phyloP scores from a whole-genome alignment of 1,140 invertebrate species.

The Trichomalopsis sarcophagae region DNA sequence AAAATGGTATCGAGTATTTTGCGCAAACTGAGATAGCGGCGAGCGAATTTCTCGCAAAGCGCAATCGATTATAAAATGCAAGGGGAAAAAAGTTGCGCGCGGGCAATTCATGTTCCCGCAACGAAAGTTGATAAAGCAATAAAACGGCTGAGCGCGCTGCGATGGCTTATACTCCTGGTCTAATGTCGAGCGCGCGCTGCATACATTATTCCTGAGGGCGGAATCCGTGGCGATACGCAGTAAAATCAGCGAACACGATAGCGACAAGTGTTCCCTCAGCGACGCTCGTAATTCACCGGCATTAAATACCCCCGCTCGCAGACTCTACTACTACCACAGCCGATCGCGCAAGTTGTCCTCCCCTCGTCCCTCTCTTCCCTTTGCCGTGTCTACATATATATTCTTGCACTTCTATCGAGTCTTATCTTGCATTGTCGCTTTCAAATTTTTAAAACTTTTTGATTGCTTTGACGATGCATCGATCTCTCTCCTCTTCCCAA shows the following conservation, averaged over 20 bases:
- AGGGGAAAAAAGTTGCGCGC: not conserved
- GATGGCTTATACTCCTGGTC: not conserved
- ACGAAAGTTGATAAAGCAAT: conserved; percentile 38
- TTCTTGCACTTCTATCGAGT: not conserved
- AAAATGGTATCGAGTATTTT: not conserved
- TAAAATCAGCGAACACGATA: conserved; percentile 42
- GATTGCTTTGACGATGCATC: too few species aligned
- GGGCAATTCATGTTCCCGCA: not conserved
- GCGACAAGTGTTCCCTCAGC: conserved; percentile 41
- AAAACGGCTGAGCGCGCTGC: not conserved
- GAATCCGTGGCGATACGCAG: conserved; percentile 16
- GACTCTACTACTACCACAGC: not conserved
- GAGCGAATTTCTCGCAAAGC: not conserved
- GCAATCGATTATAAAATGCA: not conserved
- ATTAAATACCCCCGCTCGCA: conserved; percentile 25
- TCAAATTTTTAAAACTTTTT: too few species aligned
- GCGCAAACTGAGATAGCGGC: not conserved
- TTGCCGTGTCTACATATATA: not conserved
- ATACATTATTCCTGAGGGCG: conserved; percentile 20
- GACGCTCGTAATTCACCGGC: conserved; percentile 35
- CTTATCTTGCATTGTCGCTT: not conserved
- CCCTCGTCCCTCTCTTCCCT: not conserved
- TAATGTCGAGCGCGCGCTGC: conserved; percentile 19
- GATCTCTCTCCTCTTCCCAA: too few species aligned
- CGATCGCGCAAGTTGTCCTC: conserved; percentile 6